These are phyloP conservation scores for Nomada flava DNA, from an alignment of 2,888 invertebrate genomes.

Conservation along the genomic window DNA sequence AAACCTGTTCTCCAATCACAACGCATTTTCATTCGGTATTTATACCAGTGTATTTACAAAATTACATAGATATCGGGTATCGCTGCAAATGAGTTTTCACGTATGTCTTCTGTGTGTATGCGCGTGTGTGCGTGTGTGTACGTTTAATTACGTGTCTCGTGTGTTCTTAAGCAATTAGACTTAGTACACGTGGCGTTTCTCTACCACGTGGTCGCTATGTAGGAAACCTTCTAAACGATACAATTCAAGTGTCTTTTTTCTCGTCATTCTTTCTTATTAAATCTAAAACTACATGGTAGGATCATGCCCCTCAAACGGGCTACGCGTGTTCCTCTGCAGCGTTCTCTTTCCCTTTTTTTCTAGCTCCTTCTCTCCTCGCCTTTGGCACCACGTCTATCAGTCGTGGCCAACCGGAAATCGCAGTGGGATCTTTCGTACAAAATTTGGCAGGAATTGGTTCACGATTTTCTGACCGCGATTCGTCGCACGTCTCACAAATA, in stretches of 20 bases:
- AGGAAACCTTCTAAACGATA: slow-evolving; percentile 69
- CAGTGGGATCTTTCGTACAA: slow-evolving; percentile 52
- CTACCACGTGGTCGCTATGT: slow-evolving; percentile 54
- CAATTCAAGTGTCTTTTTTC: slow-evolving; percentile 55
- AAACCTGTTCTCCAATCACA: slow-evolving; percentile 35
- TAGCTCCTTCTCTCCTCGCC: slow-evolving; percentile 35
- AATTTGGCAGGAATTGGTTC: slow-evolving; percentile 56
- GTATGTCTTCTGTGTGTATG: slow-evolving; percentile 23
- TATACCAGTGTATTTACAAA: slow-evolving; percentile 69
- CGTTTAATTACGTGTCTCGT: slow-evolving; percentile 27
- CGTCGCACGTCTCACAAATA: slow-evolving; percentile 7
- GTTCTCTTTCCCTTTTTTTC: slow-evolving; percentile 11
- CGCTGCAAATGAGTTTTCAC: slow-evolving; percentile 54
- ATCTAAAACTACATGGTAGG: slow-evolving; percentile 64
- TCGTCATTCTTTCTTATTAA: slow-evolving; percentile 53
- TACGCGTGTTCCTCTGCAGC: slow-evolving; percentile 26
- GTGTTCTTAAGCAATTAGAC: slow-evolving; percentile 64
- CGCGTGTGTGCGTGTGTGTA: slow-evolving; percentile 22
- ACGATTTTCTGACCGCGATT: slow-evolving; percentile 22
- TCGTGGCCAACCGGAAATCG: slow-evolving; percentile 29
- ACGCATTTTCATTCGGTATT: slow-evolving; percentile 43
- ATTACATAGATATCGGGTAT: slow-evolving; percentile 65
- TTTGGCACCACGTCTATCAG: slow-evolving; percentile 45
- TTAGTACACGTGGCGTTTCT: slow-evolving; percentile 27
- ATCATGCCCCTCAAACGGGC: slow-evolving; percentile 48